Percentiles rank a stretch among this genome's conserved stretches.
These are phyloP conservation scores for Hycleus phaleratus DNA, from an alignment of 1,140 invertebrate genomes.

Conservation along the genomic window DNA sequence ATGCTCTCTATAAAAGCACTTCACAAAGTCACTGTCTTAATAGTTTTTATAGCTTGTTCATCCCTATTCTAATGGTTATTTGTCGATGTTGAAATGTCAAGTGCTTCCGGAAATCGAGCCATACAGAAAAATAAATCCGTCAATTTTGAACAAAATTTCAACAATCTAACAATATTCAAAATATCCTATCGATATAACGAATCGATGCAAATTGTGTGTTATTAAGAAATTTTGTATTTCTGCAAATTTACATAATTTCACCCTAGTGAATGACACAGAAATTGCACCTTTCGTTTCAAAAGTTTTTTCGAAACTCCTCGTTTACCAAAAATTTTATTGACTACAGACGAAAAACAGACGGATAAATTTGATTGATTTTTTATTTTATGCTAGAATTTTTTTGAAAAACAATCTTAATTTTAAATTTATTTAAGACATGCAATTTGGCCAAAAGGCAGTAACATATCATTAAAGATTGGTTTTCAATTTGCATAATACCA, in stretches of 20 bases:
- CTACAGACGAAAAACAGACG: not conserved
- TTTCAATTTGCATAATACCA: conserved; percentile 13
- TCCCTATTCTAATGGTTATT: conserved; percentile 8
- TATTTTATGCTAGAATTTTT: no score
- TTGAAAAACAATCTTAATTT: no score
- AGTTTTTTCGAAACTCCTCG: not conserved
- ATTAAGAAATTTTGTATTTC: no score
- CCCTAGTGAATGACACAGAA: no score
- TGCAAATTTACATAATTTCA: no score
- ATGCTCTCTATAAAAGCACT: not conserved
- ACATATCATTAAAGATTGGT: conserved; percentile 13
- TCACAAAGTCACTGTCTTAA: conserved; percentile 15
- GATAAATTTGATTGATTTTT: no score
- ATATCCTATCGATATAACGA: no score
- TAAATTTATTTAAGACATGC: not conserved
- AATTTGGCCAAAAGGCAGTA: conserved; percentile 2
- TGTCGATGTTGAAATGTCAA: conserved; percentile 11
- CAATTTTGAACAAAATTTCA: no score
- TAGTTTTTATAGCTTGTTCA: conserved; percentile 14
- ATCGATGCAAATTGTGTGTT: no score
- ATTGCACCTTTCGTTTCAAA: not conserved
- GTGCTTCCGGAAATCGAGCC: not conserved
- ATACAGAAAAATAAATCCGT: no score
- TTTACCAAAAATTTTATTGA: not conserved
- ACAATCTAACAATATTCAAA: no score